Evolutionary conservation across 2,797 vertebrate species (phyloP), one percentile per base, ranked within the genome.

Genomic region (Coreius guichenoti): DNA sequence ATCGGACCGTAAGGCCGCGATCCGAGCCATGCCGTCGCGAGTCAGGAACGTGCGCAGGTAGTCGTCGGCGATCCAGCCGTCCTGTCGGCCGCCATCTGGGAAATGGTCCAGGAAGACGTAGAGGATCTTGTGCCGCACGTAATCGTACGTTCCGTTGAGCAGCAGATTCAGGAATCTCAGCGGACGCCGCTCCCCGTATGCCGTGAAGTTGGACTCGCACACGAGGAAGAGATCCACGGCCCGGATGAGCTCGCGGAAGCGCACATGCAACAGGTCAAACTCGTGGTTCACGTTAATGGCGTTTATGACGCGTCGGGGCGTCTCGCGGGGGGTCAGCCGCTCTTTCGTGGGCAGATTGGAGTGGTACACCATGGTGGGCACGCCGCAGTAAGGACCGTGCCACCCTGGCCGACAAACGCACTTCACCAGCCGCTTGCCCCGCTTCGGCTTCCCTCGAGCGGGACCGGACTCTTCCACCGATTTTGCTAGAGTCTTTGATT

Each of bases 271-370:
- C 90, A 99, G 93, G 92, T 99, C 98, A 61, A 99, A 99, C 94
- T 99, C 98, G 4, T 99, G 98, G 94, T 99, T 99, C 80, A 99
- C 89, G 0, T 99, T 99, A 92, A 99, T 98, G 88, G 98, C 98
- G 0, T 99, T 99, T 91, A 99, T 97, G 86, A 99, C 95, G 1
- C 98, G 94, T 8, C 98, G 94, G 0, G 98, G 98, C 12, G 91
- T 90, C 75, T 96, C 95, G 31, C 98, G 92, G 0, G 98, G 98
- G 3, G 93, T 95, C 1, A 99, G 95, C 4, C 98, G 95, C 91
- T 99, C 98, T 94, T 99, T 99, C 54, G 98, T 99, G 83, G 98
- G 98, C 88, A 99, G 95, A 87, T 98, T 99, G 87, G 98, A 99
- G 94, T 98, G 97, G 89, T 99, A 97, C 83, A 99, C 98, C 94